Evolutionary conservation across 2,888 invertebrate species (phyloP).

Genomic region (Lochmaea capreae): DNA sequence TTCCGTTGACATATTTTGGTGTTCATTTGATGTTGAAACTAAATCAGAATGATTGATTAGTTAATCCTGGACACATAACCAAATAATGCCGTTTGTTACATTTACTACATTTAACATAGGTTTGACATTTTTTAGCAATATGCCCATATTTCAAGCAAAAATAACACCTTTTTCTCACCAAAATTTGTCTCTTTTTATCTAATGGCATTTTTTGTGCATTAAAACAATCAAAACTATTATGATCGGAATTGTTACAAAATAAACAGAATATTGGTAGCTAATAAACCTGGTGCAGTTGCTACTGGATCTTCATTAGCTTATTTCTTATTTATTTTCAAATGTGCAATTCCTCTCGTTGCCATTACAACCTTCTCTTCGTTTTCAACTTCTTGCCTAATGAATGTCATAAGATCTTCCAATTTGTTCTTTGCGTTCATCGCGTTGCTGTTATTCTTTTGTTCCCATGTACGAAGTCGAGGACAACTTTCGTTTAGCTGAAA

Average conservation of each 20-base stretch:
- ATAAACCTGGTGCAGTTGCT: not conserved
- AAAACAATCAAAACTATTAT: not conserved
- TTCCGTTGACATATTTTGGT: not conserved
- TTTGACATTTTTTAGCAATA: conserved; percentile 19
- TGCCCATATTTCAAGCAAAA: conserved; percentile 3
- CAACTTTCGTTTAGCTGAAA: no score
- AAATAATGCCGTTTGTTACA: no score
- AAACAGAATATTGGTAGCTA: not conserved
- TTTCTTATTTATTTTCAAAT: not conserved
- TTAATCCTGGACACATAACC: no score
- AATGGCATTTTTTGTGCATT: conserved; percentile 1
- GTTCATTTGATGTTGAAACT: not conserved
- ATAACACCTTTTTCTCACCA: not conserved
- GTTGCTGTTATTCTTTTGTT: not conserved
- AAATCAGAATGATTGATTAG: no score
- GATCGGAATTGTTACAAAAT: not conserved
- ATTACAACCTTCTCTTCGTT: not conserved
- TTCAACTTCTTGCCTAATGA: not conserved
- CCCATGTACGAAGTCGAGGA: not conserved
- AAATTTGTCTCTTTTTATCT: not conserved
- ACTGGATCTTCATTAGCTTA: not conserved
- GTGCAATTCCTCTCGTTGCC: not conserved
- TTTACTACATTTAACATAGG: not conserved
- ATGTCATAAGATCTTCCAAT: not conserved
- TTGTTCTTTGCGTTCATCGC: not conserved